Percentiles rank a stretch among this genome's conserved stretches.
These are phyloP conservation scores for Linnaemya tessellans DNA, from an alignment of 2,888 invertebrate species.

Conservation along the genomic window DNA sequence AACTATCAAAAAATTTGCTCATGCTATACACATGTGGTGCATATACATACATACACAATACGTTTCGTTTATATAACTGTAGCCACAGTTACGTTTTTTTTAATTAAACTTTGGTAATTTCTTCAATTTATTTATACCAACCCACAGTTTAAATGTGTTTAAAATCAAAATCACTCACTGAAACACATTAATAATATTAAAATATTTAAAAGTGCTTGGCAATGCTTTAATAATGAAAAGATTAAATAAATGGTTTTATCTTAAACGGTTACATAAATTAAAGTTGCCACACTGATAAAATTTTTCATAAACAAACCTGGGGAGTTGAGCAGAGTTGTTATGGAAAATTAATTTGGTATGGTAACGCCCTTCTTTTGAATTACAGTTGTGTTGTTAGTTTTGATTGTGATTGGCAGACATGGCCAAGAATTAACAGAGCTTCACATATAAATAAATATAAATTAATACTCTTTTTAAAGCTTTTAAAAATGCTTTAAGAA, in stretches of 20 bases:
- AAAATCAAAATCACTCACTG: constrained; percentile 59
- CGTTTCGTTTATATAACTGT: constrained; percentile 38
- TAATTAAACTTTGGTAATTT: constrained; percentile 59
- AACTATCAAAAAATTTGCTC: background rate
- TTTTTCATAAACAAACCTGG: background rate
- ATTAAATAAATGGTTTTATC: background rate
- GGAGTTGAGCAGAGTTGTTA: background rate
- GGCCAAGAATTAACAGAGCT: background rate
- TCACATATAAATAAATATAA: background rate
- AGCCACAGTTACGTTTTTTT: constrained; percentile 32
- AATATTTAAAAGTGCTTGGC: constrained; percentile 11
- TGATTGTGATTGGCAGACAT: background rate
- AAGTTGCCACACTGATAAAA: background rate
- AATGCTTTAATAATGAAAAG: background rate
- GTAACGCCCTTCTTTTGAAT: background rate
- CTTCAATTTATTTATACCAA: constrained; percentile 21
- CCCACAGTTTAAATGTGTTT: constrained; percentile 20
- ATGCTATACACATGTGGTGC: background rate
- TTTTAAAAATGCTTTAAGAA: background rate
- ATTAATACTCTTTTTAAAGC: background rate
- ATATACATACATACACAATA: too few species aligned
- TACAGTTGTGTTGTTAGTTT: constrained; percentile 8
- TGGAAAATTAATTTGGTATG: background rate
- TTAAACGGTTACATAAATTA: background rate
- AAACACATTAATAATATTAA: constrained; percentile 38